Conservation (phyloP, 2,797 vertebrate species). For the Leptatherina wallacei region DNA sequence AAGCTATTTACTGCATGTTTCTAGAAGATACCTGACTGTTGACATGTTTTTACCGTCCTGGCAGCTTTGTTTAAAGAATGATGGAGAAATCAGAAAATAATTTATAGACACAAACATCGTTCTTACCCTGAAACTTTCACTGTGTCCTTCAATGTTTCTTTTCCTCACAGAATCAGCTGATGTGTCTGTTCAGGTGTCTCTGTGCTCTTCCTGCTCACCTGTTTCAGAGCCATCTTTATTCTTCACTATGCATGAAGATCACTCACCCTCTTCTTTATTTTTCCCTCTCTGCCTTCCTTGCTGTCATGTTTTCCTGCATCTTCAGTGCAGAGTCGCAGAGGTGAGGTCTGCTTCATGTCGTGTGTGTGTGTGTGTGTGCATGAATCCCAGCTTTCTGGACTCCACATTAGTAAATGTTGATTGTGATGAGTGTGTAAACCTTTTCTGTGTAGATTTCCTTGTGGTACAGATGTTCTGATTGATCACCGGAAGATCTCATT, state of each 20-base stretch:
- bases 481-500: too few species aligned
- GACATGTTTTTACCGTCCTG: not conserved
- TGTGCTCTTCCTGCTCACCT: conserved; percentile 29
- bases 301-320: conserved; percentile 81
- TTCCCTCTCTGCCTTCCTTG: conserved; percentile 63
- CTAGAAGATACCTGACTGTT: too few species aligned
- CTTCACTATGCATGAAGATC: conserved; percentile 43
- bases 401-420: not conserved
- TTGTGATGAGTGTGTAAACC: too few species aligned
- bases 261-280: conserved; percentile 72
- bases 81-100: not conserved
- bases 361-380: conserved; percentile 14
- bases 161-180: not conserved
- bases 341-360: conserved; percentile 84
- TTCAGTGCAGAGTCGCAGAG: conserved; percentile 99
- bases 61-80: not conserved
- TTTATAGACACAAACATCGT: not conserved
- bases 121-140: not conserved
- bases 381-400: not conserved
- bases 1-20: too few species aligned
- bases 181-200: conserved; percentile 2
- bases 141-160: not conserved
- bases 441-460: not conserved
- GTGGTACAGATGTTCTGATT: not conserved
- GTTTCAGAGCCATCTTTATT: conserved; percentile 45